These are phyloP conservation scores for Sipunculus nudus DNA, from an alignment of 2,888 invertebrate species.

Conservation along the genomic window DNA sequence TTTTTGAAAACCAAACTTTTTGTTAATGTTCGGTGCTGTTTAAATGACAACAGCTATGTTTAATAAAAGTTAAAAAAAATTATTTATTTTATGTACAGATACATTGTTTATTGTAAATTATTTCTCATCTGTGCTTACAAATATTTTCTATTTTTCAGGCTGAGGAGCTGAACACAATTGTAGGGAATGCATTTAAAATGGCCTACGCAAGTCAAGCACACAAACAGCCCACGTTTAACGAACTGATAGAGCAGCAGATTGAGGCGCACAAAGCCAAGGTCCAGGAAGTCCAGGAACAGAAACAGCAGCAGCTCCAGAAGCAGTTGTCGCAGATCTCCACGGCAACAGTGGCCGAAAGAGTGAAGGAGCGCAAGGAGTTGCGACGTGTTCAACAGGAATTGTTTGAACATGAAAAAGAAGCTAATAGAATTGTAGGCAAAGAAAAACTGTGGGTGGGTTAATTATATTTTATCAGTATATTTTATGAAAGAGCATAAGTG, in stretches of 20 bases:
- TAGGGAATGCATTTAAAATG: constrained; percentile 92
- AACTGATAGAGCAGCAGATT: constrained; percentile 60
- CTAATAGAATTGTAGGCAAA: constrained; percentile 23
- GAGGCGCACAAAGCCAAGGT: constrained; percentile 54
- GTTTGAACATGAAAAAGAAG: constrained; percentile 25
- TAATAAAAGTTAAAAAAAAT: no score
- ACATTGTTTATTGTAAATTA: no score
- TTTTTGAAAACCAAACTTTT: no score
- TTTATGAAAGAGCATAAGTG: no score
- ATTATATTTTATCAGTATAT: no score
- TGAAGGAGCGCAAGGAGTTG: constrained; percentile 54
- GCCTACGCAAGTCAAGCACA: constrained; percentile 81
- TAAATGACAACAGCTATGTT: no score
- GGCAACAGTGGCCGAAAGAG: constrained; percentile 52
- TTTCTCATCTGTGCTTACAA: no score
- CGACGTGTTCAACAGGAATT: constrained; percentile 45
- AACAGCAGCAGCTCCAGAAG: constrained; percentile 45
- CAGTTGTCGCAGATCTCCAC: constrained; percentile 58
- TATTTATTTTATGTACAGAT: no score
- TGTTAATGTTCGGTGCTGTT: no score
- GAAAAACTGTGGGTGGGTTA: no score
- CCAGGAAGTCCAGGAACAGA: constrained; percentile 52
- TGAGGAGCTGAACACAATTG: constrained; percentile 85
- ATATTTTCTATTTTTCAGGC: no score
- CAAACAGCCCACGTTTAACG: constrained; percentile 59